Evolutionary conservation across 1,140 invertebrate species (phyloP).

Genomic region (Euschistus heros): DNA sequence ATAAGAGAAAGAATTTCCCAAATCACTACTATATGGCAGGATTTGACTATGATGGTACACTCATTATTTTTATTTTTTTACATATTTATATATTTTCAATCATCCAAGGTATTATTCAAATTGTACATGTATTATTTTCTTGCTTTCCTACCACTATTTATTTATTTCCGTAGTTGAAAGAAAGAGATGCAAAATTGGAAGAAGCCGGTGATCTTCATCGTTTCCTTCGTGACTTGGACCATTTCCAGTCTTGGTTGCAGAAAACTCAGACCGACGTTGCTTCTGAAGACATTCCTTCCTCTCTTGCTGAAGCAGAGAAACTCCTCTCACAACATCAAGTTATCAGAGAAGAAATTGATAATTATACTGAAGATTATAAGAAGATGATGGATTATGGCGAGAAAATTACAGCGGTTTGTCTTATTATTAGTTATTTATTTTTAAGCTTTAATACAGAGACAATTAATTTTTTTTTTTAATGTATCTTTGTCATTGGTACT

Average conservation of each 20-base stretch:
- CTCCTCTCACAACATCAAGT: slow-evolving; percentile 92
- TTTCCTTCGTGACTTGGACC: slow-evolving; percentile 96
- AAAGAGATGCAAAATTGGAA: slow-evolving; percentile 93
- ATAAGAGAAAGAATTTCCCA: slow-evolving; percentile 84
- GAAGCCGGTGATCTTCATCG: slow-evolving; percentile 97
- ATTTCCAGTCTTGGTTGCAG: slow-evolving; percentile 98
- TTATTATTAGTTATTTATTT: slow-evolving; percentile 9
- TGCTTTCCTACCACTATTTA: too few relatives aligned
- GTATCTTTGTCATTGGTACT: too few relatives aligned
- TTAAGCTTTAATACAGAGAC: neutral
- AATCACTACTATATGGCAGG: slow-evolving; percentile 87
- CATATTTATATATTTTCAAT: too few relatives aligned
- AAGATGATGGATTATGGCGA: slow-evolving; percentile 99
- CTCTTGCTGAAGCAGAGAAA: slow-evolving; percentile 91
- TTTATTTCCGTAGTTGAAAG: slow-evolving; percentile 57
- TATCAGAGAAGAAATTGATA: slow-evolving; percentile 97
- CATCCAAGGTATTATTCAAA: too few relatives aligned
- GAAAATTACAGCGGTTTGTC: slow-evolving; percentile 67
- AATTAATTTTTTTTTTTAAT: neutral
- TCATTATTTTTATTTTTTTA: too few relatives aligned
- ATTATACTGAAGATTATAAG: slow-evolving; percentile 93
- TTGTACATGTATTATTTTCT: too few relatives aligned
- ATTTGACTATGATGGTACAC: slow-evolving; percentile 83
- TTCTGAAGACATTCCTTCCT: slow-evolving; percentile 95
- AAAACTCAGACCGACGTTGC: slow-evolving; percentile 97